Percentiles rank a stretch among this genome's conserved stretches.
phyloP scores from a whole-genome alignment of 2,888 invertebrate species.

The Aelia acuminata region DNA sequence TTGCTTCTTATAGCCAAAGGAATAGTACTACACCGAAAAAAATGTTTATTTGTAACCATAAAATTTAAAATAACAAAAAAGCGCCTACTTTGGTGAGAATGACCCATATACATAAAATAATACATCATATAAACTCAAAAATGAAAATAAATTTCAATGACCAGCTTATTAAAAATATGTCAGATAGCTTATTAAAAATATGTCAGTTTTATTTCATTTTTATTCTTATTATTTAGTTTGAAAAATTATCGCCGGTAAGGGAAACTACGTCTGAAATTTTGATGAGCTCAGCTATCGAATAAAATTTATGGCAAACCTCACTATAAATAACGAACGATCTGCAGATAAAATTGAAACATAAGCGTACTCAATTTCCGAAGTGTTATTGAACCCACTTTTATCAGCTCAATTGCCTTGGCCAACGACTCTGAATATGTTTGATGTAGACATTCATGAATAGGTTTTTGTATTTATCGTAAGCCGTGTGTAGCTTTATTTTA shows the following conservation, averaged over 20 bases:
- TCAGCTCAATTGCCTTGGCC: neutral
- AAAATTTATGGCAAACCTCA: conserved; percentile 3
- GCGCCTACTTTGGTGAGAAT: no score
- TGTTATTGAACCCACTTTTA: conserved; percentile 30
- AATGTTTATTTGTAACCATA: no score
- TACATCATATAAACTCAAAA: no score
- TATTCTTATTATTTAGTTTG: neutral
- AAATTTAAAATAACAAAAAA: no score
- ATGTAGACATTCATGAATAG: neutral
- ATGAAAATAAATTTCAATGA: no score
- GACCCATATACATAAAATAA: no score
- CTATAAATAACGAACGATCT: neutral
- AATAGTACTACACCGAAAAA: no score
- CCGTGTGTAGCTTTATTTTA: neutral
- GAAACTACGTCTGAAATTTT: neutral
- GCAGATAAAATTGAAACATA: conserved; percentile 41
- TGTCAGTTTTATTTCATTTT: no score
- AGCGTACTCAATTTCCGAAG: neutral
- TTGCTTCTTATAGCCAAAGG: no score
- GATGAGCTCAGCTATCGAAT: neutral
- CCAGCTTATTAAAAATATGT: no score
- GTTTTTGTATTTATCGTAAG: neutral
- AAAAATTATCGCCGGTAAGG: neutral
- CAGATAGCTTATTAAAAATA: no score
- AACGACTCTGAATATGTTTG: neutral